Conservation (phyloP, 2,888 invertebrate species). For the Smittia sp. region DNA sequence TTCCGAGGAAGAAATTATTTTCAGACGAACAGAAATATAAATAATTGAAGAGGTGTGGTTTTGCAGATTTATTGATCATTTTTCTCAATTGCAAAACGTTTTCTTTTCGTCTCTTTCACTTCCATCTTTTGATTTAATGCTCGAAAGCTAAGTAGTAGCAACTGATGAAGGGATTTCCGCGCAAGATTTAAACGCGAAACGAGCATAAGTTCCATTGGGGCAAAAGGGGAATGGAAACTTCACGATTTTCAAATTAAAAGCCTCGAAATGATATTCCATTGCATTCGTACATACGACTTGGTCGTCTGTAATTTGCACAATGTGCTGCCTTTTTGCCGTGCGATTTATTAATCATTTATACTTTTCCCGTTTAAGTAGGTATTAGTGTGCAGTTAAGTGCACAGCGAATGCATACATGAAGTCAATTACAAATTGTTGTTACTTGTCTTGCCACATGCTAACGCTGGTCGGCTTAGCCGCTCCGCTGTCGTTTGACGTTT, state of each 20-base stretch:
- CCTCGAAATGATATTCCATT: constrained; percentile 32
- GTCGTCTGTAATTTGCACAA: constrained; percentile 27
- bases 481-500: background rate
- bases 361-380: constrained; percentile 15
- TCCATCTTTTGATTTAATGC: constrained; percentile 28
- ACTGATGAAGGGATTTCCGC: constrained; percentile 36
- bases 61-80: constrained; percentile 41
- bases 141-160: constrained; percentile 35
- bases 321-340: constrained; percentile 18
- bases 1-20: constrained; percentile 18
- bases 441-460: constrained; percentile 28
- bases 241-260: constrained; percentile 28
- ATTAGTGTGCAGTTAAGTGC: constrained; percentile 27
- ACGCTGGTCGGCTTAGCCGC: background rate
- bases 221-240: background rate
- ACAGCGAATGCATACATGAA: background rate
- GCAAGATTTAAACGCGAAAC: background rate
- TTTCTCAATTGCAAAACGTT: constrained; percentile 41
- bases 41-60: constrained; percentile 41
- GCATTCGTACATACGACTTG: constrained; percentile 8
- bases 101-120: constrained; percentile 12
- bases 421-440: constrained; percentile 6
- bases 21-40: constrained; percentile 35
- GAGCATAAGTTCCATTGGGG: background rate
- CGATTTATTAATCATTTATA: constrained; percentile 33